phyloP scores from a whole-genome alignment of 2,888 invertebrate genomes.

The Andricus curvator region DNA sequence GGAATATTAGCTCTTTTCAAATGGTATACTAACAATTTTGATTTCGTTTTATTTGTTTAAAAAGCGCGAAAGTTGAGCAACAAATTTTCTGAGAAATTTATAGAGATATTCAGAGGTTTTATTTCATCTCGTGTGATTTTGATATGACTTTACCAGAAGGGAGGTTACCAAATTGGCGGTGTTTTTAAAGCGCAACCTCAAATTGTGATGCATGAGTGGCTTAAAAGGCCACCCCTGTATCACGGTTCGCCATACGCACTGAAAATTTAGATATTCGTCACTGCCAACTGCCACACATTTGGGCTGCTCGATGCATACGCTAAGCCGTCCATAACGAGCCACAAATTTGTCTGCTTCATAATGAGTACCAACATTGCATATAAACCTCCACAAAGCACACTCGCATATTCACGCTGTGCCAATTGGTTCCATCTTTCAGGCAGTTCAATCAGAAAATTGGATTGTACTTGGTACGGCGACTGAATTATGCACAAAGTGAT shows the following conservation, averaged over 20 bases:
- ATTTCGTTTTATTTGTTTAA: too few relatives aligned
- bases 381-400: slow-evolving; percentile 31
- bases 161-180: slow-evolving; percentile 30
- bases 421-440: background rate
- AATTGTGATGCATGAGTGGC: slow-evolving; percentile 65
- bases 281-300: slow-evolving; percentile 61
- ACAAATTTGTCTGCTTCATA: slow-evolving; percentile 47
- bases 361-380: slow-evolving; percentile 36
- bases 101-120: background rate
- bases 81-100: background rate
- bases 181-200: slow-evolving; percentile 56
- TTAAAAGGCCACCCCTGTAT: slow-evolving; percentile 56
- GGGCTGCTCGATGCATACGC: slow-evolving; percentile 21
- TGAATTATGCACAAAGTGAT: background rate
- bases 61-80: too few relatives aligned
- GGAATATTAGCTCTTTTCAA: background rate
- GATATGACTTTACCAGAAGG: slow-evolving; percentile 19
- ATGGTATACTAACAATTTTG: background rate
- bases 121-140: slow-evolving; percentile 13
- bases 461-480: background rate
- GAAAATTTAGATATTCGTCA: slow-evolving; percentile 67
- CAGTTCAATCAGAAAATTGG: background rate
- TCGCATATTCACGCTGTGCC: background rate
- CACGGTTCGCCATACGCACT: slow-evolving; percentile 45
- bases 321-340: slow-evolving; percentile 45